Conservation (phyloP, 53 echinoderm and acorn worm genomes). For the Holothuria scabra region DNA sequence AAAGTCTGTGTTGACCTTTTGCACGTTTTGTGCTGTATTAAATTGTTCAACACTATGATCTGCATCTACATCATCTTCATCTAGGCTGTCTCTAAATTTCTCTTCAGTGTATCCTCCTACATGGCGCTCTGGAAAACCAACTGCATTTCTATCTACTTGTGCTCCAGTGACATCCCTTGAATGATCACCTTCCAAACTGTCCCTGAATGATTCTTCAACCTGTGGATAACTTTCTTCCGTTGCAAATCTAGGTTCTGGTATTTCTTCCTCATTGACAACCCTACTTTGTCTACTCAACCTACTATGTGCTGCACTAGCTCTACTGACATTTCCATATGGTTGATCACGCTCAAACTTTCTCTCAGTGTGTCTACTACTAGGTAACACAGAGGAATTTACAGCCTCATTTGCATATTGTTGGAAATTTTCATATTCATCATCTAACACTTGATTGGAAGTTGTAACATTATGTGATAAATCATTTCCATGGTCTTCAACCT, state of each 20-base stretch:
- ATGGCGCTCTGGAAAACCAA: not conserved
- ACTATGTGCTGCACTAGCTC: not conserved
- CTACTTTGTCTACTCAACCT: slow-evolving; percentile 30
- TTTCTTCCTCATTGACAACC: not conserved
- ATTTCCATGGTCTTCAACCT: not conserved
- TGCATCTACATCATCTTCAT: not conserved
- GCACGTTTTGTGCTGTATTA: no score
- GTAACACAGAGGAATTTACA: no score
- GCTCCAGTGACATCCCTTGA: not conserved
- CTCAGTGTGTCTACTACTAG: no score
- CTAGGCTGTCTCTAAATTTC: slow-evolving; percentile 21
- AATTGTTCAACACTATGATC: not conserved
- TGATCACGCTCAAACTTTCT: no score
- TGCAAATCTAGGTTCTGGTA: not conserved
- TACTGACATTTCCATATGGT: not conserved
- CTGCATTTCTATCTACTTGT: not conserved
- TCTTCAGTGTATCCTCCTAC: not conserved
- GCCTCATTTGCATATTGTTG: not conserved
- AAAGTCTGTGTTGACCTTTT: no score
- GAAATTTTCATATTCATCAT: not conserved
- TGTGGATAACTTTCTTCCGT: slow-evolving; percentile 9
- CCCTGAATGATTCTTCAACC: not conserved
- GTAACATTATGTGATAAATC: not conserved
- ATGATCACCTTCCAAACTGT: slow-evolving; percentile 46
- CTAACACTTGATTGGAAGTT: not conserved